These are phyloP conservation scores for Pantelozetes paolii DNA, from an alignment of 2,888 invertebrate species.

Conservation along the genomic window DNA sequence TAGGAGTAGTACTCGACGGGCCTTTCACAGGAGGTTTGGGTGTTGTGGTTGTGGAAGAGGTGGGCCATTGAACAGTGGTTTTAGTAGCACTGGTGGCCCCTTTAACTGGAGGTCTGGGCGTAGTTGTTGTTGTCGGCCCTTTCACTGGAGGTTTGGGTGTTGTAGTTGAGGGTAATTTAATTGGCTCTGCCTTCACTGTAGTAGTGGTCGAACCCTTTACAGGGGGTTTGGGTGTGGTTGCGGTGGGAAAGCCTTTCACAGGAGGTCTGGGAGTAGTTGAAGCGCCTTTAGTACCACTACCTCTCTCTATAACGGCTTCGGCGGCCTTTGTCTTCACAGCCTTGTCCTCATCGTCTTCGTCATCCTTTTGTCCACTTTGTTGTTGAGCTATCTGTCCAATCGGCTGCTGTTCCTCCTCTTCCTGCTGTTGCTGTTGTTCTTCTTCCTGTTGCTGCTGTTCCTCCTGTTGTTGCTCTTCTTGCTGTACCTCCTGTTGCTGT, in stretches of 20 bases:
- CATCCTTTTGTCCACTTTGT: neutral
- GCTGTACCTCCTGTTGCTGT: neutral
- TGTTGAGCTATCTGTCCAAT: too few species aligned
- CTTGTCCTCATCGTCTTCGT: neutral
- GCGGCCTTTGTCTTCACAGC: neutral
- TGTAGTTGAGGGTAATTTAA: neutral
- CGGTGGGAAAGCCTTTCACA: neutral
- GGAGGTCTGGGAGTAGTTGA: neutral
- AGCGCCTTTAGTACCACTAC: neutral
- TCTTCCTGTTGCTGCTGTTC: constrained; percentile 1
- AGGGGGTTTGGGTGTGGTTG: neutral
- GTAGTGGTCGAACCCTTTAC: constrained; percentile 3
- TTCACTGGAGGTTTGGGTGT: constrained; percentile 1
- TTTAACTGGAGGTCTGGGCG: neutral
- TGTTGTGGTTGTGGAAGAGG: neutral
- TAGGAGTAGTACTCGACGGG: neutral
- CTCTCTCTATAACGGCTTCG: neutral
- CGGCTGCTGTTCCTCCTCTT: neutral
- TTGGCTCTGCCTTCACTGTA: neutral
- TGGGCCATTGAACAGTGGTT: neutral
- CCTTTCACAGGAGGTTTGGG: neutral
- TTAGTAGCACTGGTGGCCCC: neutral
- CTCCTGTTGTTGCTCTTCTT: neutral
- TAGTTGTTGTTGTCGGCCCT: neutral
- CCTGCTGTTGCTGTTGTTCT: neutral